Base-by-base conservation (phyloP, 1,140 invertebrate species). In the Aphelinus certus region DNA sequence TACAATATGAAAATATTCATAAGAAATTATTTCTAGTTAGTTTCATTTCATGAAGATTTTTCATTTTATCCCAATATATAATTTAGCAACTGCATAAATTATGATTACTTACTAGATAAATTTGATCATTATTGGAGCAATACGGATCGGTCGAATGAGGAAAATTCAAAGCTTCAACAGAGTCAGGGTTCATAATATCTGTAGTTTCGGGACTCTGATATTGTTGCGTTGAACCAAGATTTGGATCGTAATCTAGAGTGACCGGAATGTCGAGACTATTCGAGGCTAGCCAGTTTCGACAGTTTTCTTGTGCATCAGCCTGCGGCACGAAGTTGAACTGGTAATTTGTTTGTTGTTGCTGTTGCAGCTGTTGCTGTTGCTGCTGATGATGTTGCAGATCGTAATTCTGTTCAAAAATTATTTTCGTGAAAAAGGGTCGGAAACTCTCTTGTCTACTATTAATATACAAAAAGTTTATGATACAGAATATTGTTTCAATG, bases 231-330 rank as follows among this genome's bases (percentile, higher is more conserved):
- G 64, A 6, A 10, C 43, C 47, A 51, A 9, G 26, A 9, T 9
- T 9, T 2, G 68, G 42, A n/a, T 82, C 78, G 61, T 80, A 82
- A 9, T 82, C 81, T 4, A 81, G 70, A 2, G 81, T 42, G 49
- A 79, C 69, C 3, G 76, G 48, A n/a, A 71, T 57, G 4, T 78
- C 80, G 3, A 83, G 77, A 4, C 78, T 76, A 68, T 77, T 85
- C 0, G 81, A 75, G 1, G 79, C 77, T 3, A 83, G 73, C 85
- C 85, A 87, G 3, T 75, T 83, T 10, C 81, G 77, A 55, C 83
- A 85, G 42, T 80, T 80, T n/a, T 85, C 82, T 26, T 84, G 82
- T 2, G 74, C 51, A 47, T 81, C 81, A 2, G 79, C 58, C 0
- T 51, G 47, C 0, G 76, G 69, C 6, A 56, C 26, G 57, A 80